Percentiles rank a stretch among this genome's conserved stretches.
Conservation (phyloP, 1,140 invertebrate species). For the Microplitis demolitor region DNA sequence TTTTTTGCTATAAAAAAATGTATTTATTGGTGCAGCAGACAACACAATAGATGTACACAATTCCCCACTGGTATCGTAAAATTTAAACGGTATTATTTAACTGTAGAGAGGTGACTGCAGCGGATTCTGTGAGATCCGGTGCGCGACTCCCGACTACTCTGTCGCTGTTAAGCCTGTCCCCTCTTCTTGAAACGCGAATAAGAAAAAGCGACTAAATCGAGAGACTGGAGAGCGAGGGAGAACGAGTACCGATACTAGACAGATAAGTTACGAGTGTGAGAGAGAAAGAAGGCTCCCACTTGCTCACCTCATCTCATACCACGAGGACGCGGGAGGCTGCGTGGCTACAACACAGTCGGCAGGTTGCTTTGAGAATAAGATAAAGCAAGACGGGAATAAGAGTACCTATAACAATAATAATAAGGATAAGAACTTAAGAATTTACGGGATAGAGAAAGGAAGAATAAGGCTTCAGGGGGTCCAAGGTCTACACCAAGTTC, state of each 20-base stretch:
- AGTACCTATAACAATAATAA: not conserved
- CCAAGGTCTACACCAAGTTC: conserved; percentile 9
- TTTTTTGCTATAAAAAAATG: too few relatives aligned
- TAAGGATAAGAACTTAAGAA: not conserved
- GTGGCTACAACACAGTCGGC: not conserved
- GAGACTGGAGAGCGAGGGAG: not conserved
- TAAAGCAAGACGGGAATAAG: not conserved
- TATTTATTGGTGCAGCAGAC: too few relatives aligned
- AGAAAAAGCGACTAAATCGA: not conserved
- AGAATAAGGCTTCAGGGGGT: conserved; percentile 5
- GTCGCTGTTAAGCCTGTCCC: conserved; percentile 4
- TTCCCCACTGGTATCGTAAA: too few relatives aligned
- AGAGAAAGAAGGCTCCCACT: not conserved
- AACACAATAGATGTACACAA: not conserved
- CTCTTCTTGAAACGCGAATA: not conserved
- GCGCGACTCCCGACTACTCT: conserved; percentile 18
- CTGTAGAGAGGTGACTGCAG: conserved; percentile 1
- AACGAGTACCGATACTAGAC: not conserved
- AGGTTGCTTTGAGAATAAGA: conserved; percentile 8
- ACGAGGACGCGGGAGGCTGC: conserved; percentile 2
- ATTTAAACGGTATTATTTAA: not conserved
- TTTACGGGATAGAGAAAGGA: not conserved
- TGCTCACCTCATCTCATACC: conserved; percentile 14
- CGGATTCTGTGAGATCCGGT: conserved; percentile 25
- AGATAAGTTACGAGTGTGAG: not conserved